Evolutionary conservation across 2,888 invertebrate species (phyloP).

Genomic region (Galeopsomyia nigrocyanea): DNA sequence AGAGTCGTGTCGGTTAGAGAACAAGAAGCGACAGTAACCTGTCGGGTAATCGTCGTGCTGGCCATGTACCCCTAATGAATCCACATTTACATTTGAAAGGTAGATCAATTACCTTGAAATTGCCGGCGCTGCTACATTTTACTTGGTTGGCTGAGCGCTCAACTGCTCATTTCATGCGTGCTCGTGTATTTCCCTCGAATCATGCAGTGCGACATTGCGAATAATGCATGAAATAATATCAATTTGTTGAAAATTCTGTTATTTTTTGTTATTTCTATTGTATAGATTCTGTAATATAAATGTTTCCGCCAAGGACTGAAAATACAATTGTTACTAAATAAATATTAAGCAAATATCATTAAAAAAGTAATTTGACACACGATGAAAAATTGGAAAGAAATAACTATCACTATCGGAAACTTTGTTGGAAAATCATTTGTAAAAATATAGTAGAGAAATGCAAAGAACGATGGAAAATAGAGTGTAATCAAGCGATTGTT

Average conservation of each 20-base stretch:
- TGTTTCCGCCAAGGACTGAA: too few relatives aligned
- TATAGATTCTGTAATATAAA: too few relatives aligned
- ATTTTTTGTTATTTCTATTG: neutral
- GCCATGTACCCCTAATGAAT: slow-evolving; percentile 58
- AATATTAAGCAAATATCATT: too few relatives aligned
- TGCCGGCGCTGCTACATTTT: slow-evolving; percentile 53
- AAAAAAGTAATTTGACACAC: too few relatives aligned
- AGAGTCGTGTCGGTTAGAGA: neutral
- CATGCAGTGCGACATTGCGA: neutral
- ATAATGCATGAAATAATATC: neutral
- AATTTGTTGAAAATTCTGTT: neutral
- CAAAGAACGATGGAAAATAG: neutral
- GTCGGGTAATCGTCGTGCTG: slow-evolving; percentile 51
- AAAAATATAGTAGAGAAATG: too few relatives aligned
- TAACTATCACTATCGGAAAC: too few relatives aligned
- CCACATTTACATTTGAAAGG: slow-evolving; percentile 66
- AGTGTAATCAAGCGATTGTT: neutral
- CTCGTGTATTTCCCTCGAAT: slow-evolving; percentile 4
- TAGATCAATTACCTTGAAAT: slow-evolving; percentile 60
- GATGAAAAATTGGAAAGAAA: too few relatives aligned
- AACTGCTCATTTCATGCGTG: slow-evolving; percentile 36
- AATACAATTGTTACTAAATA: too few relatives aligned
- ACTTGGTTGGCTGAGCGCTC: slow-evolving; percentile 55
- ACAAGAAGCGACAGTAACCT: slow-evolving; percentile 48
- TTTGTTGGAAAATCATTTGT: too few relatives aligned